A percentile compares a stretch with the other conserved stretches of the same genome.
These are phyloP conservation scores for Crematogaster levior DNA, from an alignment of 2,888 invertebrate species.

Conservation along the genomic window DNA sequence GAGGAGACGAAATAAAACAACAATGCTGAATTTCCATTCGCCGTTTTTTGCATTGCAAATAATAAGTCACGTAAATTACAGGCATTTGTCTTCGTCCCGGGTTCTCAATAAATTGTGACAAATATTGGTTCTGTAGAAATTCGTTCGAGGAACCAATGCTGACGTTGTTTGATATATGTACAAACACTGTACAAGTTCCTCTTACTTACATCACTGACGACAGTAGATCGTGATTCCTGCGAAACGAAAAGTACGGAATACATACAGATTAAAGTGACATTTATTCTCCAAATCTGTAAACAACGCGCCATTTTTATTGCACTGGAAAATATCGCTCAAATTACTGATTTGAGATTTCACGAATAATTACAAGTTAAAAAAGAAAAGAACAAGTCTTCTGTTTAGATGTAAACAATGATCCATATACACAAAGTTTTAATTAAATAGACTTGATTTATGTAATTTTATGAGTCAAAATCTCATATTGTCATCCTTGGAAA, in stretches of 20 bases:
- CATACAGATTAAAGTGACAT: neutral
- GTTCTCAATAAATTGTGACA: neutral
- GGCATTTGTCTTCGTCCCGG: conserved; percentile 31
- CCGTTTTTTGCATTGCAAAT: conserved; percentile 48
- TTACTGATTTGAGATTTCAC: neutral
- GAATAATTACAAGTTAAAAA: neutral
- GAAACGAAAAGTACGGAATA: conserved; percentile 7
- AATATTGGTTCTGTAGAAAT: neutral
- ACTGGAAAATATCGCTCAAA: neutral
- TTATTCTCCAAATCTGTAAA: neutral
- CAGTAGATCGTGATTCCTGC: neutral
- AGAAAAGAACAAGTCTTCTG: neutral
- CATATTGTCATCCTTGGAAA: too few species aligned
- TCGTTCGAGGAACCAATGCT: conserved; percentile 16
- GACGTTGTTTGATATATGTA: conserved; percentile 15
- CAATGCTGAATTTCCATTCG: conserved; percentile 27
- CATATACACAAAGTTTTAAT: neutral
- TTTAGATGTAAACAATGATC: neutral
- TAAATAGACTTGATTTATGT: neutral
- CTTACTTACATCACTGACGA: neutral
- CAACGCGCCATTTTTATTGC: neutral
- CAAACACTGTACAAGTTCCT: conserved; percentile 38
- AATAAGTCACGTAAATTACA: conserved; percentile 35
- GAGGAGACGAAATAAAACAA: conserved; percentile 38
- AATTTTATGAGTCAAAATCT: neutral